A percentile compares a stretch with the other conserved stretches of the same genome.
These are phyloP conservation scores for Buteo buteo DNA, from an alignment of 2,113 vertebrate species.

Conservation along the genomic window DNA sequence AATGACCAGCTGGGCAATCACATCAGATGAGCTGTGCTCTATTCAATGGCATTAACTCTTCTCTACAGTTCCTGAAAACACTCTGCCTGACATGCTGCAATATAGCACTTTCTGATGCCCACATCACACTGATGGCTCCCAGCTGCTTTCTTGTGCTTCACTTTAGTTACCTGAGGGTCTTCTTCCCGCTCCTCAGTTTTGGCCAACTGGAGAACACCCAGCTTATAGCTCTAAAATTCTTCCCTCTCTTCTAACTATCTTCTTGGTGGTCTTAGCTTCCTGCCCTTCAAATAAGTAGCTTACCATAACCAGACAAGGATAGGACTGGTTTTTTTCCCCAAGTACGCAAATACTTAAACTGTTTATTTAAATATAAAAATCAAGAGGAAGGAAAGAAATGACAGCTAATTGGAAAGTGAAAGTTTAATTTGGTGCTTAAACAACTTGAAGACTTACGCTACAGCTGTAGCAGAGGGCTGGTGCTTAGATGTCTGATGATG, in stretches of 20 bases:
- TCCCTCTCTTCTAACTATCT: not conserved
- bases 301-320: not conserved
- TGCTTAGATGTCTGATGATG: not conserved
- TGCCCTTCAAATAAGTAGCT: not conserved
- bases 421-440: not conserved
- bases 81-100: not conserved
- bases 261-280: not conserved
- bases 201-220: not conserved
- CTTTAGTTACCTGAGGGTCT: not conserved
- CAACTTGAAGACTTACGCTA: not conserved
- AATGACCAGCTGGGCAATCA: not conserved
- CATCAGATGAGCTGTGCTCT: not conserved
- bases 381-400: not conserved
- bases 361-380: conserved; percentile 28
- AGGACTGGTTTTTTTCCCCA: not conserved
- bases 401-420: not conserved
- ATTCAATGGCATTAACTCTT: not conserved
- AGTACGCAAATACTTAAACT: not conserved
- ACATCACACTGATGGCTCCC: not conserved
- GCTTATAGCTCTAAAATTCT: not conserved
- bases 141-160: not conserved
- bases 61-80: not conserved
- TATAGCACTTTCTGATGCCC: not conserved
- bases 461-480: not conserved
- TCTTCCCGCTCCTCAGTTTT: not conserved